Base-by-base conservation (phyloP, 2,113 vertebrate genomes). In the Clinocottus analis region DNA sequence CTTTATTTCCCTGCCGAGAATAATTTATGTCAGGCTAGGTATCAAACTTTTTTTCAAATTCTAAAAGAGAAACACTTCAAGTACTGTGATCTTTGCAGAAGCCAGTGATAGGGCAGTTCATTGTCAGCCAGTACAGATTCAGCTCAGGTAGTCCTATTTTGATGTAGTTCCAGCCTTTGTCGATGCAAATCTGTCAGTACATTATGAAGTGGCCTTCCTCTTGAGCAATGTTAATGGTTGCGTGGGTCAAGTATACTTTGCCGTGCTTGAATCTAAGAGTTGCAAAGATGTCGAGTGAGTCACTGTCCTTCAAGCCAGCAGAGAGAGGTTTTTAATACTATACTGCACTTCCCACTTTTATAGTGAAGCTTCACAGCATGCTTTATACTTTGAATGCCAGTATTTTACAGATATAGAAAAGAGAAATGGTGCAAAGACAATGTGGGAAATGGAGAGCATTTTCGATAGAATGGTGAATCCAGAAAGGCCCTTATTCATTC, bases 1-100 rank as follows among this genome's bases (percentile, higher is more conserved):
- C 62, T 84, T 71, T 73, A 71, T 51, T 56, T 77, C 67, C 33
- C 25, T 61, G n/a, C 21, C 35, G 60, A 27, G 17, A 75, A 56
- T 77, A 33, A 64, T 79, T 77, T 78, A 61, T 0, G 10, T 77
- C 51, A 66, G 37, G 25, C 23, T 3, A 71, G 11, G 72, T 77
- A 59, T 70, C 45, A 62, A 6, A 6, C 56, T 63, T 59, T 75
- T 31, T 33, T 43, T 27, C 3, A 49, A 43, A 68, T 31, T 9
- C 9, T 49, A 19, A 17, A 35, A 74, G 74, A 65, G 33, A 79
- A 78, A 68, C 51, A 37, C 49, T 67, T 69, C 3, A 67, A 70
- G 45, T 29, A 58, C 4, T 63, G 33, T 76, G 70, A 74, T 49
- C 49, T 83, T 83, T 71, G 25, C 45, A 11, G 5, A 60, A 43